These are phyloP conservation scores for Conistra vaccinii DNA, from an alignment of 2,888 invertebrate genomes.

Conservation along the genomic window DNA sequence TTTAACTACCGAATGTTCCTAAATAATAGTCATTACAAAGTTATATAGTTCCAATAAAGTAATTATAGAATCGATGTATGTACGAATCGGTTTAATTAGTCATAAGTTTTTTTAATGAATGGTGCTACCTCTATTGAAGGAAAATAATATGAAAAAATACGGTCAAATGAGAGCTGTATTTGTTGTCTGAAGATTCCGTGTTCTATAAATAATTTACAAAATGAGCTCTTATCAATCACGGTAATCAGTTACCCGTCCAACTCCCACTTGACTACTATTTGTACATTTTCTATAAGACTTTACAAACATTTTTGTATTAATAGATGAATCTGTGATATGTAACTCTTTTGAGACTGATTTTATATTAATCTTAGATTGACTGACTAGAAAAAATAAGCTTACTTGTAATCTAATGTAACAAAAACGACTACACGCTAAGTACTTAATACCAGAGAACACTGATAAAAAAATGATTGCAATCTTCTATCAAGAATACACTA, in stretches of 20 bases:
- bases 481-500: not conserved
- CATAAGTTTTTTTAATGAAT: conserved; percentile 6
- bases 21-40: conserved; percentile 16
- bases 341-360: conserved; percentile 26
- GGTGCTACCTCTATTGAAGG: conserved; percentile 8
- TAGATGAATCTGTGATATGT: conserved; percentile 25
- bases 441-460: conserved; percentile 8
- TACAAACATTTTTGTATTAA: conserved; percentile 9
- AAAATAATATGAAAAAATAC: not conserved
- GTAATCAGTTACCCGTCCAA: not conserved
- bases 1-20: conserved; percentile 22
- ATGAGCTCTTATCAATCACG: not conserved
- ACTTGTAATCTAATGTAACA: not conserved
- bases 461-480: conserved; percentile 4
- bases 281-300: not conserved
- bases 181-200: not conserved
- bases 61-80: not conserved
- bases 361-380: not conserved
- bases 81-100: not conserved
- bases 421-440: conserved; percentile 1
- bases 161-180: conserved; percentile 14
- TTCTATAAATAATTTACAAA: conserved; percentile 1
- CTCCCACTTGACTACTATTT: conserved; percentile 16
- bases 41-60: not conserved
- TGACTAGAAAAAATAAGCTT: conserved; percentile 23